Base-by-base conservation (phyloP, 2,888 invertebrate species). In the Cyaniris semiargus region DNA sequence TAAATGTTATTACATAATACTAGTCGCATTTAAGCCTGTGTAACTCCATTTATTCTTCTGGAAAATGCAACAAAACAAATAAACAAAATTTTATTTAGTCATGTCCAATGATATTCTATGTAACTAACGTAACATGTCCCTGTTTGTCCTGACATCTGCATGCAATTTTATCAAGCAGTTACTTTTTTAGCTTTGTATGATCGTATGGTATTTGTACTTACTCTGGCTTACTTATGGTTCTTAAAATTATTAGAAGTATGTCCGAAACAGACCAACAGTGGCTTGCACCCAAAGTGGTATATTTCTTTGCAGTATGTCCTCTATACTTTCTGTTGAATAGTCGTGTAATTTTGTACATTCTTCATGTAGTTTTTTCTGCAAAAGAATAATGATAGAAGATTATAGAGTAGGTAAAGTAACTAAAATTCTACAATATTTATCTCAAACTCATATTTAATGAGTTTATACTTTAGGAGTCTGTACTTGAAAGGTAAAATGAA, bases 251-350 rank as follows among this genome's bases (percentile, higher is more conserved):
- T 86, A 97, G 87, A 97, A 97, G 85, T 96, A 97, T 58, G 95
- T 95, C 85, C 96, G 95, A 87, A 98, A 97, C 76, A 97, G 90
- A 80, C 95, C 95, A 8, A 98, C 97, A 31, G 98, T 96, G 2
- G 92, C 93, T 44, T 87, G 87, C 8, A 98, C 97, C 98, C 98
- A 98, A 10, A 96, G 89, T 0, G 98, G 98, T 6, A 97, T 95
- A 60, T 94, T 91, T 80, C 98, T 93, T 77, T 95, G 95, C 6
- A 95, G 94, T 81, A 98, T 94, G 80, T 96, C 95, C 1, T 94
- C 88, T 76, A 96, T 95, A 38, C 96, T 96, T 38, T 95, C 95
- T 4, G 93, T 87, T 0, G 96, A 95, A 78, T 94, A 89, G 34
- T 95, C 88, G 86, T 97, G 98, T 27, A 99, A 94, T 60, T 94